Evolutionary conservation across 2,113 vertebrate species (phyloP), one percentile per base, ranked within the genome.

Genomic region (Trichomycterus rosablanca): DNA sequence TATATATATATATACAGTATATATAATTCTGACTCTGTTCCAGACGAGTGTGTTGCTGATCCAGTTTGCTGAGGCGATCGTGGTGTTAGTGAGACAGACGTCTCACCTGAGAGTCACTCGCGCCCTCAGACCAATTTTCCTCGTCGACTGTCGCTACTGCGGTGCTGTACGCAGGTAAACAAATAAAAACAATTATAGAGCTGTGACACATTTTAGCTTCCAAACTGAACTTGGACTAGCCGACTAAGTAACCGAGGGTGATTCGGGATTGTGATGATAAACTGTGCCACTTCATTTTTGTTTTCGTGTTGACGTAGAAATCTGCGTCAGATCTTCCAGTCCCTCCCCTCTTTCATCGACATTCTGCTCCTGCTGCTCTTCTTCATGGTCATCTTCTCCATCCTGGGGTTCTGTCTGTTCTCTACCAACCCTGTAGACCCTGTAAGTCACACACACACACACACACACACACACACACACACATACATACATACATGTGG

Each of bases 341-440:
- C 96, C 1, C 89, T 99, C 54, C 96, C 95, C 1, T 93, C 96
- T 9, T 98, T 99, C 75, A 93, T 97, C 75, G 96, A 99, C 79
- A 99, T 99, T 70, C 92, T 99, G 18, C 83, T 97, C 3, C 88
- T 99, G 24, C 83, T 99, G 59, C 90, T 98, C 59, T 98, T 97
- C 90, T 99, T 99, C 88, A 99, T 99, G 96, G 84, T 95, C 75
- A 96, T 99, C 72, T 99, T 99, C 75, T 92, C 95, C 67, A 93
- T 95, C 51, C 75, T 99, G 0, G 96, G 96, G 66, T 98, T 98
- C 85, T 98, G 94, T 80, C 85, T 98, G 68, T 99, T 99, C 80
- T 99, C 95, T 39, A 79, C 89, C 7, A 96, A 99, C 77, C 79
- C 86, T 24, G 84, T 85, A 0, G 94, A 99, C 73, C 93, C 89